Conservation (phyloP, 92 coral and sea anemone species). For the Muricea muricata region DNA sequence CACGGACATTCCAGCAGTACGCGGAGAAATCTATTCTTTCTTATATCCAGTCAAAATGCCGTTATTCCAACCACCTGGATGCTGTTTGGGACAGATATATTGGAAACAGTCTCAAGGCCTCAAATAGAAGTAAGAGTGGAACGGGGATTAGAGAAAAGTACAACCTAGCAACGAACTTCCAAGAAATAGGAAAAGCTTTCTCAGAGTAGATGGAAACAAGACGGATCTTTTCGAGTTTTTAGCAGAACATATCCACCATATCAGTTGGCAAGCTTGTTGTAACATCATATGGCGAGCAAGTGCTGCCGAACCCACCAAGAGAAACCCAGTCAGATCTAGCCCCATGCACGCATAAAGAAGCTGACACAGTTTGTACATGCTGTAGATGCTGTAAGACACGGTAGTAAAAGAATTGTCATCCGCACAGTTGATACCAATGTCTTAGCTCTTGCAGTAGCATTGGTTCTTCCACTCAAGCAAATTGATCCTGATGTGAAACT, state of each 20-base stretch:
- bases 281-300: background rate
- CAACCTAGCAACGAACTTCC: background rate
- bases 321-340: background rate
- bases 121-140: background rate
- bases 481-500: conserved; percentile 31
- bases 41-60: background rate
- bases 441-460: background rate
- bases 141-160: background rate
- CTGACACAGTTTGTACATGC: conserved; percentile 2
- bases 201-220: background rate
- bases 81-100: conserved; percentile 11
- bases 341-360: background rate
- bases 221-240: conserved; percentile 1
- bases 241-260: background rate
- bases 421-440: background rate
- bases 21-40: background rate
- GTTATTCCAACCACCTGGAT: background rate
- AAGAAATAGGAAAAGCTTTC: background rate
- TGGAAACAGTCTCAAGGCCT: background rate
- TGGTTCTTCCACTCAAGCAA: conserved; percentile 40
- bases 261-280: background rate
- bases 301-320: background rate
- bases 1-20: background rate
- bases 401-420: background rate
- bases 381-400: conserved; percentile 1